phyloP scores from a whole-genome alignment of 2,888 invertebrate genomes.

The Latrodectus elegans region DNA sequence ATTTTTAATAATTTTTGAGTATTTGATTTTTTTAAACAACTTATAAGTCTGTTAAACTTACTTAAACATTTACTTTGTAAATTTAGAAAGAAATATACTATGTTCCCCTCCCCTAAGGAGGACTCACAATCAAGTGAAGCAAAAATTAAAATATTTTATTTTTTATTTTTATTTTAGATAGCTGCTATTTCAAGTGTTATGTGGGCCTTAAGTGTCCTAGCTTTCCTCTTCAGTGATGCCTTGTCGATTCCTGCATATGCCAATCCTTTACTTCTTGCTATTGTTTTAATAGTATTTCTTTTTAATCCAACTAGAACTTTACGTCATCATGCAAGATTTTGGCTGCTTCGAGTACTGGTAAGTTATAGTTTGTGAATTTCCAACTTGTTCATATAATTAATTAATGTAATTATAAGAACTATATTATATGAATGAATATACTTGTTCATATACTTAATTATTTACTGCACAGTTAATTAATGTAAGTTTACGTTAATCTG shows the following conservation, averaged over 20 bases:
- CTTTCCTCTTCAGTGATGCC: conserved; percentile 86
- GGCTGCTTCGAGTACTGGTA: conserved; percentile 91
- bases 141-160: neutral
- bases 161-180: conserved; percentile 74
- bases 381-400: neutral
- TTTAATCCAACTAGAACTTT: conserved; percentile 94
- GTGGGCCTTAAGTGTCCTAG: conserved; percentile 92
- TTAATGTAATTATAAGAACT: neutral
- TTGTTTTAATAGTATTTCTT: conserved; percentile 86
- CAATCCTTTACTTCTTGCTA: conserved; percentile 87
- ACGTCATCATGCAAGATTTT: conserved; percentile 93
- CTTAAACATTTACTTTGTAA: too few relatives aligned
- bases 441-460: too few relatives aligned
- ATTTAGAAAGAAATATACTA: too few relatives aligned
- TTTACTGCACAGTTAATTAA: too few relatives aligned
- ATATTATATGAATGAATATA: too few relatives aligned
- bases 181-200: conserved; percentile 94
- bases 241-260: conserved; percentile 93
- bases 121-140: too few relatives aligned
- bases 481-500: too few relatives aligned
- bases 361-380: conserved; percentile 70
- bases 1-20: too few relatives aligned
- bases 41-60: too few relatives aligned
- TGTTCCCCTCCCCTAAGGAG: too few relatives aligned
- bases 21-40: too few relatives aligned